Percentiles rank a stretch among this genome's conserved stretches.
Evolutionary conservation across 92 coral and sea anemone genomes (phyloP).

Genomic region (Muricea muricata): DNA sequence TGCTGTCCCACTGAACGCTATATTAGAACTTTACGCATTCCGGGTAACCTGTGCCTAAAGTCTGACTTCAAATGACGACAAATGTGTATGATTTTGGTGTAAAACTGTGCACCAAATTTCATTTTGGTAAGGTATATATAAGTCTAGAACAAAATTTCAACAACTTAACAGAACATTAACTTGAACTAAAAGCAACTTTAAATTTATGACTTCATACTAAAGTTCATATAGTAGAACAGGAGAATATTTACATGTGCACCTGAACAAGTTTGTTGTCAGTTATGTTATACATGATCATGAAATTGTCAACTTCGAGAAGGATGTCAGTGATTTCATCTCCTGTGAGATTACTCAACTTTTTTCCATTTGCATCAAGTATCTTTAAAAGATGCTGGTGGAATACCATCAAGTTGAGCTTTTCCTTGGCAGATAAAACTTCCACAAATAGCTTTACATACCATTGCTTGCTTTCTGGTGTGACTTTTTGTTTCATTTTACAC

Average conservation of each 20-base stretch:
- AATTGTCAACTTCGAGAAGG: slow-evolving; percentile 27
- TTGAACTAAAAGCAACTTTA: too few species aligned
- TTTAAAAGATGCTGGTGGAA: slow-evolving; percentile 46
- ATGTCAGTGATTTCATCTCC: slow-evolving; percentile 40
- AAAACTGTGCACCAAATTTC: too few species aligned
- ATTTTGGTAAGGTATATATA: too few species aligned
- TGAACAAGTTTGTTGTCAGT: slow-evolving; percentile 31
- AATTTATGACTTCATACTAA: too few species aligned
- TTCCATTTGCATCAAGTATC: slow-evolving; percentile 45
- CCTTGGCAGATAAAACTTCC: slow-evolving; percentile 38
- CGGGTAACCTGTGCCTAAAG: too few species aligned
- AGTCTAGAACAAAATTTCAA: not conserved
- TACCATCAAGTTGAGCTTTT: slow-evolving; percentile 50
- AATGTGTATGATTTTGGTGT: too few species aligned
- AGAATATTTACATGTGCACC: not conserved
- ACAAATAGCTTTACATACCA: slow-evolving; percentile 55
- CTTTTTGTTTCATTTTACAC: slow-evolving; percentile 46
- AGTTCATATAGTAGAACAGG: too few species aligned
- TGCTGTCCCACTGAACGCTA: too few species aligned
- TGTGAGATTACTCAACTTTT: slow-evolving; percentile 45
- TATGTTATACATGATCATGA: slow-evolving; percentile 49
- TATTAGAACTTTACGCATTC: too few species aligned
- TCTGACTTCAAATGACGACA: too few species aligned
- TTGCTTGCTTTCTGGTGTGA: too few species aligned
- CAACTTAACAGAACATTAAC: too few species aligned